phyloP scores from a whole-genome alignment of 2,113 vertebrate genomes.

The Lichenostomus cassidix region DNA sequence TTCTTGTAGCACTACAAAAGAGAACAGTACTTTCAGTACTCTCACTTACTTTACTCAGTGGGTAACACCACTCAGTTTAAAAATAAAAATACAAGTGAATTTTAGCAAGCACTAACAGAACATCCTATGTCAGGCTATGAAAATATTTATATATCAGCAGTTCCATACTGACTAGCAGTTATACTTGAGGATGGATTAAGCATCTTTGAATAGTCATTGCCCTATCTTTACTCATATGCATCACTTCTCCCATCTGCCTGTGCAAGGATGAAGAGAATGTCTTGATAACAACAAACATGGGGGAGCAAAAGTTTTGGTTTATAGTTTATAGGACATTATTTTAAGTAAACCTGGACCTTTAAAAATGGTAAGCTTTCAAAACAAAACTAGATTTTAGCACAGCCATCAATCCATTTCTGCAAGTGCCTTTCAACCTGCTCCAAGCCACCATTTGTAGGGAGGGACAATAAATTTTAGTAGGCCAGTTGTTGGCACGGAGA shows the following conservation, averaged over 20 bases:
- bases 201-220: not conserved
- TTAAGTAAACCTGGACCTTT: not conserved
- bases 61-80: not conserved
- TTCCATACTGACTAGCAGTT: not conserved
- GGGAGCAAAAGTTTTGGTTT: not conserved
- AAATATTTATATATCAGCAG: not conserved
- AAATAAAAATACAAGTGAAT: not conserved
- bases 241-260: not conserved
- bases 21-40: slow-evolving; percentile 14
- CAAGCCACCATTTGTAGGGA: not conserved
- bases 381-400: not conserved
- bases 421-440: not conserved
- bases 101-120: not conserved
- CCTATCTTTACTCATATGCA: not conserved
- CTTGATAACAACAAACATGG: not conserved
- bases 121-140: not conserved
- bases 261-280: not conserved
- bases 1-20: slow-evolving; percentile 80
- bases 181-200: not conserved
- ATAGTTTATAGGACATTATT: not conserved
- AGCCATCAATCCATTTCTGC: not conserved
- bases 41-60: not conserved
- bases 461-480: not conserved
- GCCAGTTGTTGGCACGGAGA: not conserved
- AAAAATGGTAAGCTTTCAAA: not conserved